Base-by-base conservation (phyloP, 64 coral and sea anemone genomes). In the Anthopleura sola region DNA sequence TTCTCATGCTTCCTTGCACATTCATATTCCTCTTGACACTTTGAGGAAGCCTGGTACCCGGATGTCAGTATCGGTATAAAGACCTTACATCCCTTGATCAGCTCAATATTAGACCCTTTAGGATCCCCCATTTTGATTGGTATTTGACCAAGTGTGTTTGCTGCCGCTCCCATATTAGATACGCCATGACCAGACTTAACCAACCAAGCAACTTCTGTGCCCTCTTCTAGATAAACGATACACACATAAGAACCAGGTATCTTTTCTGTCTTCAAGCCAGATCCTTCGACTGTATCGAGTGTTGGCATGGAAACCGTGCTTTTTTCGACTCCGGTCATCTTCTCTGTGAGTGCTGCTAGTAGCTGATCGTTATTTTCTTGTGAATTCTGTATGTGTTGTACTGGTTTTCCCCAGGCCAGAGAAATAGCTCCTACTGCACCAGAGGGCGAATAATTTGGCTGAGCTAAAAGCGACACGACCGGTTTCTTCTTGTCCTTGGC, bases 401-500 rank as follows among this genome's bases (percentile, higher is more conserved):
- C 56, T 19, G 83, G 49, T 5, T 68, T 75, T 32, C 83, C 87
- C 15, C 88, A 88, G 1, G 77, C 84, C 28, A 90, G 78, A 49
- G 92, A 85, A 76, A 94, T 94, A 6, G 92, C 88, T 37, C 92
- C 92, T 29, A 90, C 48, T 15, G 87, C 26, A 18, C 92, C 92
- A 13, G 88, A 94, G 4, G 92, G 92, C 9, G 75, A 78, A 50
- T 86, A 94, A 26, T 90, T 94, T 54, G 57, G 23, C 50, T 94
- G 92, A 74, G 74, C 51, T 47, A 94, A 46, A 20, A 94, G 51
- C 55, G 92, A 36, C 17, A 85, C 78, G 2, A 94, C 87, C 19
- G 84, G 88, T 51, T 94, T 94, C 31, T 89, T 89, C 68, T 39
- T 94, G 23, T 89, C 87, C 36, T 94, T 94, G 18, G 92, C 92